Conservation (phyloP, 2,113 vertebrate species). For the Dermatemys mawii region DNA sequence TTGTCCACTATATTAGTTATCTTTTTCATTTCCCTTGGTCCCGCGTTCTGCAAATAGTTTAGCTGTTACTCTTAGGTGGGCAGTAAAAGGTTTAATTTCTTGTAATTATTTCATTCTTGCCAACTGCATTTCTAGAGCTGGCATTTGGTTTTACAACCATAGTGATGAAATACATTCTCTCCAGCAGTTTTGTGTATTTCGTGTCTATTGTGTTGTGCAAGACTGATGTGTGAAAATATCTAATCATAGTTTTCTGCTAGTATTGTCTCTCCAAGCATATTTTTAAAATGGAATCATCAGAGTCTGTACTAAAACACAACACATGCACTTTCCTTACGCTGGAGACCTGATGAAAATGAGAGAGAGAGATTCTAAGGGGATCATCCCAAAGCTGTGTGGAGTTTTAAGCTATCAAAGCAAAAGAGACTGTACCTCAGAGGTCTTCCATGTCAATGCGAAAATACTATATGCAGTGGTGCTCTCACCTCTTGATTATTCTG, state of each 20-base stretch:
- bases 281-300: background rate
- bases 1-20: constrained; percentile 20
- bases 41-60: background rate
- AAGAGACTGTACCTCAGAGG: background rate
- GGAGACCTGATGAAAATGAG: background rate
- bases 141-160: background rate
- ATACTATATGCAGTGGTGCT: background rate
- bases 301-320: background rate
- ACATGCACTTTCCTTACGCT: background rate
- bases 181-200: background rate
- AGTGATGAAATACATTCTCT: background rate
- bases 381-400: background rate
- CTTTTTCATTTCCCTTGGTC: background rate
- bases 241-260: background rate
- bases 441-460: rapidly evolving
- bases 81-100: background rate
- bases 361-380: background rate
- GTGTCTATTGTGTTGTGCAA: background rate
- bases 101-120: background rate
- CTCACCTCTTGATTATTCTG: background rate
- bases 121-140: background rate
- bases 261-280: background rate
- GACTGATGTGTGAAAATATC: background rate
- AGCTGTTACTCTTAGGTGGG: background rate
- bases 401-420: background rate